A percentile compares a stretch with the other conserved stretches of the same genome.
These are phyloP conservation scores for Arothron firmamentum DNA, from an alignment of 2,113 vertebrate species.

Conservation along the genomic window DNA sequence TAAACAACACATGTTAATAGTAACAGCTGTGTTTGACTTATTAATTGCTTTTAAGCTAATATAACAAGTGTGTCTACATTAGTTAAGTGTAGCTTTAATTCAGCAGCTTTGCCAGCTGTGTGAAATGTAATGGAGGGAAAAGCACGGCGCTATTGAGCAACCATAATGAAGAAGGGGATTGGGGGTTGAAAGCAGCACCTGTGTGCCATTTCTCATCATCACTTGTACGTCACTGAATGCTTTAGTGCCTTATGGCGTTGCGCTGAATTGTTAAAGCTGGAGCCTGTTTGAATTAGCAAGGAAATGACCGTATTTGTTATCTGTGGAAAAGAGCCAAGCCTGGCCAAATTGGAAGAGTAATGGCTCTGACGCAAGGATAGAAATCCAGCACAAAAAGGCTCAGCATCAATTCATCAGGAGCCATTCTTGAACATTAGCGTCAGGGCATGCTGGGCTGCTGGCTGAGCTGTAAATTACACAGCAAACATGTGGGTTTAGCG, in stretches of 20 bases:
- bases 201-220: constrained; percentile 72
- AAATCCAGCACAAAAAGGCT: constrained; percentile 51
- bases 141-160: constrained; percentile 11
- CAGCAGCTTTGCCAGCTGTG: constrained; percentile 10
- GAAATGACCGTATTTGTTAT: constrained; percentile 74
- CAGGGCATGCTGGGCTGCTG: constrained; percentile 24
- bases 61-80: too few relatives aligned
- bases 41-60: too few relatives aligned
- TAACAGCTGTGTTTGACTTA: too few relatives aligned
- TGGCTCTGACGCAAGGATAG: constrained; percentile 62
- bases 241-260: constrained; percentile 50
- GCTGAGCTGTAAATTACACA: constrained; percentile 25
- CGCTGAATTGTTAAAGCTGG: constrained; percentile 51
- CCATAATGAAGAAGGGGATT: constrained; percentile 53
- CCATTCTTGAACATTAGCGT: constrained; percentile 68
- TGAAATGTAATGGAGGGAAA: constrained; percentile 43
- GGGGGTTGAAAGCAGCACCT: constrained; percentile 58
- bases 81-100: neutral
- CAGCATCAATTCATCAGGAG: constrained; percentile 77
- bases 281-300: constrained; percentile 64
- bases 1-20: too few relatives aligned
- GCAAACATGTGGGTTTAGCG: constrained; percentile 12
- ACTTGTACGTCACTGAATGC: constrained; percentile 53
- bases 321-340: constrained; percentile 66
- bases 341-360: constrained; percentile 77